A percentile compares a stretch with the other conserved stretches of the same genome.
phyloP scores from a whole-genome alignment of 2,888 invertebrate species.

The Hipparchia semele region DNA sequence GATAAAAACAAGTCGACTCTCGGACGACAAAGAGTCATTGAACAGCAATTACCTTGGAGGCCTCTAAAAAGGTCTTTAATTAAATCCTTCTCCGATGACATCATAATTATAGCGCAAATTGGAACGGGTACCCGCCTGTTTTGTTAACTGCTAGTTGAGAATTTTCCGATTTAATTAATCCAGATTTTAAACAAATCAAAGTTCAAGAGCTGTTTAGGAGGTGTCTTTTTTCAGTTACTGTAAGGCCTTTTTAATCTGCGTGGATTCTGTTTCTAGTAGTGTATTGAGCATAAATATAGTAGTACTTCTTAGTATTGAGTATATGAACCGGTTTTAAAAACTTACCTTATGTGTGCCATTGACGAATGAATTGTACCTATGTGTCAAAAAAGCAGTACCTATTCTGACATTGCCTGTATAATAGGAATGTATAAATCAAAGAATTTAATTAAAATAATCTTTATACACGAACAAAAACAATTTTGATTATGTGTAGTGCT shows the following conservation, averaged over 20 bases:
- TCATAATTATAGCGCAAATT: slow-evolving; percentile 81
- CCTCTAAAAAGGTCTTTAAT: slow-evolving; percentile 79
- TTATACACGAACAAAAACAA: background rate
- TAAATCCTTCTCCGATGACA: slow-evolving; percentile 83
- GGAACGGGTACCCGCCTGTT: slow-evolving; percentile 74
- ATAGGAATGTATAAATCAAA: too few species aligned
- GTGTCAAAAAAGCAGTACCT: too few species aligned
- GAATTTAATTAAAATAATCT: too few species aligned
- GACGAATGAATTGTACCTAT: too few species aligned
- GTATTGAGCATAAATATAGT: too few species aligned
- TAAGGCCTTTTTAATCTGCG: background rate
- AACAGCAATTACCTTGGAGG: slow-evolving; percentile 79
- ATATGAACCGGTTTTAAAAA: too few species aligned
- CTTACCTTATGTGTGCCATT: too few species aligned
- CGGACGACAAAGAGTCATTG: slow-evolving; percentile 81
- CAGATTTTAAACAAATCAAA: slow-evolving; percentile 49
- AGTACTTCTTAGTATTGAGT: too few species aligned
- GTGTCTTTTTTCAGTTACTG: slow-evolving; percentile 14
- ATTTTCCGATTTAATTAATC: slow-evolving; percentile 67
- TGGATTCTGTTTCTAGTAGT: too few species aligned
- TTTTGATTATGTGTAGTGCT: slow-evolving; percentile 14
- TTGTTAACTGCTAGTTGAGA: slow-evolving; percentile 76
- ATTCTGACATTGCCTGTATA: too few species aligned
- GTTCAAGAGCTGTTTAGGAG: slow-evolving; percentile 24
- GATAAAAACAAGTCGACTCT: slow-evolving; percentile 60